Percentiles rank a stretch among this genome's conserved stretches.
phyloP scores from a whole-genome alignment of 1,140 invertebrate species.

The Luehdorfia chinensis region DNA sequence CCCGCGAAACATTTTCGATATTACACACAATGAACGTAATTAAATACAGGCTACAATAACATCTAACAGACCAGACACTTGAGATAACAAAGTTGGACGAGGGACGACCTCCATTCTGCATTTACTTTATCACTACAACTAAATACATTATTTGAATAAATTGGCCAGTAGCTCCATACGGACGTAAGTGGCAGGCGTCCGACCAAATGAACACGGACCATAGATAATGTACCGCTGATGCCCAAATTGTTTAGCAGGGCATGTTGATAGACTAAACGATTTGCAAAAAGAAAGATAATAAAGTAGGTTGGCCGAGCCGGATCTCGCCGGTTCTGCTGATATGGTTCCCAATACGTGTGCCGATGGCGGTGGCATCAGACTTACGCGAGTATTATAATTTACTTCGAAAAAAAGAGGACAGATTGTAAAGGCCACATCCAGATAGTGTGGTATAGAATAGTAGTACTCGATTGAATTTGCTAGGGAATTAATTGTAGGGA shows the following conservation, averaged over 20 bases:
- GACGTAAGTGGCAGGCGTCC: constrained; percentile 3
- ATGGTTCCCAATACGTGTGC: constrained; percentile 27
- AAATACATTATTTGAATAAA: constrained; percentile 42
- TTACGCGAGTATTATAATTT: too few relatives aligned
- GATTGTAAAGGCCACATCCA: too few relatives aligned
- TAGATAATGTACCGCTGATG: background rate
- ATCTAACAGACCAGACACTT: constrained; percentile 22
- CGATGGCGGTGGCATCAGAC: too few relatives aligned
- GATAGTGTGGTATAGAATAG: too few relatives aligned
- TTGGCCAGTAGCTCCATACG: constrained; percentile 21
- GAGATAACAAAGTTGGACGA: constrained; percentile 26
- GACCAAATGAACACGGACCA: background rate
- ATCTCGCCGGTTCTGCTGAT: constrained; percentile 25
- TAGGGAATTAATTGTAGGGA: too few relatives aligned
- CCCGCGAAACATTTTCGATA: too few relatives aligned
- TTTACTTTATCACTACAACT: constrained; percentile 37
- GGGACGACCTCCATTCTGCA: constrained; percentile 39
- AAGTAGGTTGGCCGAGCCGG: constrained; percentile 43
- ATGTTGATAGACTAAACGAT: constrained; percentile 28
- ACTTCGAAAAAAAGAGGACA: too few relatives aligned
- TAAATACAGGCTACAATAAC: constrained; percentile 19
- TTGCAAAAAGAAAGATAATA: constrained; percentile 52
- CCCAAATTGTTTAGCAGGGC: background rate
- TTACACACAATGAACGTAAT: constrained; percentile 13
- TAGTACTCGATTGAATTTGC: too few relatives aligned